Evolutionary conservation across 1,140 invertebrate genomes (phyloP), one percentile per base, ranked within the genome.

Genomic region (Trichoplusia ni): DNA sequence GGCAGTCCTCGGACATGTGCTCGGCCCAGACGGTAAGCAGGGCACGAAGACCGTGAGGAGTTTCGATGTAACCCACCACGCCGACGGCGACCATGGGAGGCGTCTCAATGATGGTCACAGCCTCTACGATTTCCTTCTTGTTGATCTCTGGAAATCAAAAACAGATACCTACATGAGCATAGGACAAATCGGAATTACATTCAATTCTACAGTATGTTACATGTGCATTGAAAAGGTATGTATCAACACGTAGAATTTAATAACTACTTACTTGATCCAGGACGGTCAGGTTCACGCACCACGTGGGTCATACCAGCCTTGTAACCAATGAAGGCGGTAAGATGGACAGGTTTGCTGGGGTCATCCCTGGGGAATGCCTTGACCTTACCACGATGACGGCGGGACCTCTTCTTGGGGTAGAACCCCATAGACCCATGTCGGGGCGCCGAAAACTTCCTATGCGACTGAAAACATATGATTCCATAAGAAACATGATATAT

Each of bases 351-450:
- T 89, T 99, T 99, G 69, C 90, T 94, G 14, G 95, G 93, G 86
- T 99, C 98, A 95, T 99, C 99, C 85, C 98, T 99, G n/a, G 99
- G 99, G 93, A 99, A 99, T 67, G 99, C 96, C 97, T 99, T 99
- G 49, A 98, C 97, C 91, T 99, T 99, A 80, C 99, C 99, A 93
- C 98, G 96, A 94, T 99, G 97, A 86, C 98, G 95, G 66, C 93
- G 94, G 62, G 97, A 96, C 73, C 99, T 94, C 92, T 99, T 99
- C 92, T 99, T 99, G 76, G 99, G 99, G 90, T 99, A 96, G 94
- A 99, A 99, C 75, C 98, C 99, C 97, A 99, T 99, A 51, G 98
- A 99, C 72, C 99, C 99, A 95, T 99, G 99, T 71, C 99, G 95
- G 69, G 99, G 99, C 7, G 98, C 99, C 84, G 98, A 99, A 92